Evolutionary conservation across 2,797 vertebrate genomes (phyloP), one percentile per base, ranked within the genome.

Genomic region (Premnoplex brunnescens): DNA sequence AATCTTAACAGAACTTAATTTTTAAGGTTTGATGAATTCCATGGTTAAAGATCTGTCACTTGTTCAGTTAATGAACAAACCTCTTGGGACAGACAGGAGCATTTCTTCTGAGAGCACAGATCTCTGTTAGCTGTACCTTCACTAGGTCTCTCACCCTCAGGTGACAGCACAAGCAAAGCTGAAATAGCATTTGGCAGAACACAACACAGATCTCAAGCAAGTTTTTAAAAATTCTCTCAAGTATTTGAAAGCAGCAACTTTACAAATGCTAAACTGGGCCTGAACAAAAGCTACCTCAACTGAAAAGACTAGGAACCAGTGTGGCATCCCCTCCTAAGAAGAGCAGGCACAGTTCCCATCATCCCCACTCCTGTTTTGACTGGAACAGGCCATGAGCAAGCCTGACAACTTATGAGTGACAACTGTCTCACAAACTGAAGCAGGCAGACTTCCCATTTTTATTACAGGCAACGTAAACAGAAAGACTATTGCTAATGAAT

Each of bases 401-500:
- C 44, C 68, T 49, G 34, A 85, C 41, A 78, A 69, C 56, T 74
- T 43, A 7, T 0, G 10, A 92, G 22, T 0, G 9, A 74, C 39
- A 67, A 27, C 10, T 46, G 39, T 8, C 78, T 68, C 32, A 55
- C 14, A 23, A 59, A 80, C 32, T 6, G 23, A 69, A 62, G 48
- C 69, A 84, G 36, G 18, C 43, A 84, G 69, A 44, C 64, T 68
- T 93, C 30, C 21, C 23, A 12, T 67, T 90, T 91, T 67, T 80
- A 62, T 60, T 80, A 37, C n/a, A 74, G 63, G 41, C 51, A 77
- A 66, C 3, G 23, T 54, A 86, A 82, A 92, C 28, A 85, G 64
- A 60, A 85, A 68, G n/a, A 52, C 58, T 60, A n/a, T 36, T 62
- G 59, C 36, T 92, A 85, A 92, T 88, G 46, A 88, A 85, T 88